A percentile compares a stretch with the other conserved stretches of the same genome.
These are phyloP conservation scores for Trichopoda pennipes DNA, from an alignment of 2,888 invertebrate species.

Conservation along the genomic window DNA sequence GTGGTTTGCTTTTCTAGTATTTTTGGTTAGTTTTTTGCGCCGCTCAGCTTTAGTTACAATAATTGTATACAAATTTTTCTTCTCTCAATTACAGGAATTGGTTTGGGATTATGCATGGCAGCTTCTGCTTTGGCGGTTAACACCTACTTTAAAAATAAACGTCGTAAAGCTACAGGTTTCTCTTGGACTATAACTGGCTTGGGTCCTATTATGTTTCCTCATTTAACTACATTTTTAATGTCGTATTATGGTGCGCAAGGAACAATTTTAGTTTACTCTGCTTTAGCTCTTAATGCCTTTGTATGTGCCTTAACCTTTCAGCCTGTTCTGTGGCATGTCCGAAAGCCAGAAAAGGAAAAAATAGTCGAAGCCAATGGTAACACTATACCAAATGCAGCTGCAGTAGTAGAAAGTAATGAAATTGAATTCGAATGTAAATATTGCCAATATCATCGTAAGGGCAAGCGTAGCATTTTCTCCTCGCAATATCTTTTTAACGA, in stretches of 20 bases:
- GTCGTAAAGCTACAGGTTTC: constrained; percentile 87
- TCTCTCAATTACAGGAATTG: constrained; percentile 74
- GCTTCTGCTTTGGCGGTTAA: constrained; percentile 87
- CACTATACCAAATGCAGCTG: constrained; percentile 53
- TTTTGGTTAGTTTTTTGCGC: constrained; percentile 85
- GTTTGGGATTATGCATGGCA: constrained; percentile 85
- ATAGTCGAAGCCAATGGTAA: constrained; percentile 72
- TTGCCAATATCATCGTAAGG: constrained; percentile 74
- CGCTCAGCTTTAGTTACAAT: accelerated
- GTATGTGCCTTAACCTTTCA: constrained; percentile 86
- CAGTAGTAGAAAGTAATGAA: constrained; percentile 49
- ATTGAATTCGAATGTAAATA: constrained; percentile 77
- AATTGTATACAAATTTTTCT: neutral
- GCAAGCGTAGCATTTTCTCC: constrained; percentile 76
- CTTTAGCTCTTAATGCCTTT: constrained; percentile 85
- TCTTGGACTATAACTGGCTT: constrained; percentile 88
- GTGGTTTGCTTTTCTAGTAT: constrained; percentile 85
- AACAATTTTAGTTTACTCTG: constrained; percentile 85
- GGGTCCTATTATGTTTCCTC: constrained; percentile 88
- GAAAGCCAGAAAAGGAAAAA: constrained; percentile 77
- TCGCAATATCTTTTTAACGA: constrained; percentile 81
- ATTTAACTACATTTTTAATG: constrained; percentile 85
- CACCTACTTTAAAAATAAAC: constrained; percentile 86
- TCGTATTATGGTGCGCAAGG: constrained; percentile 85
- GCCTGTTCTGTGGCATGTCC: constrained; percentile 87